A percentile compares a stretch with the other conserved stretches of the same genome.
Evolutionary conservation across 2,888 invertebrate genomes (phyloP).

Genomic region (Philhelius pedissequus): DNA sequence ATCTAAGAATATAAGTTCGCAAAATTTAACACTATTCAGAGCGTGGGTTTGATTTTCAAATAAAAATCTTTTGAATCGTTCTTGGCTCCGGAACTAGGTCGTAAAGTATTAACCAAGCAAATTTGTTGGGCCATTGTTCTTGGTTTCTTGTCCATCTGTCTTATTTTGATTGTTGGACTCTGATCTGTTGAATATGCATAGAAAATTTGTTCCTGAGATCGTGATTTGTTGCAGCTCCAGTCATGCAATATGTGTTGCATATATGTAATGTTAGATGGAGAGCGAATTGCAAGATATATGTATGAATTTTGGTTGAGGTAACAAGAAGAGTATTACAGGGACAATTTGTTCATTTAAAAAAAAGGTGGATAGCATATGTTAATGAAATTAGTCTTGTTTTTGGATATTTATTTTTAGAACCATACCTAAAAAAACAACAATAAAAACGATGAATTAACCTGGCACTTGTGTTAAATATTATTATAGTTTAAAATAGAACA

Average conservation of each 20-base stretch:
- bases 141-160: constrained; percentile 53
- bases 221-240: constrained; percentile 35
- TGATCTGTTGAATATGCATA: constrained; percentile 31
- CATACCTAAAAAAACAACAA: too few relatives aligned
- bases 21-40: constrained; percentile 43
- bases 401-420: too few relatives aligned
- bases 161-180: constrained; percentile 39
- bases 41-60: constrained; percentile 41
- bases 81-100: constrained; percentile 49
- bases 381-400: too few relatives aligned
- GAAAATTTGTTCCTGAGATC: constrained; percentile 31
- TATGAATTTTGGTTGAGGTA: not conserved
- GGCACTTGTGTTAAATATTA: too few relatives aligned
- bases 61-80: constrained; percentile 37
- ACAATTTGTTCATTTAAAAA: not conserved
- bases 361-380: too few relatives aligned
- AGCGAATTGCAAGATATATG: not conserved
- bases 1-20: constrained; percentile 7
- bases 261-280: not conserved
- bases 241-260: not conserved
- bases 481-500: too few relatives aligned
- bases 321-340: not conserved
- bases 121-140: constrained; percentile 52
- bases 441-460: too few relatives aligned
- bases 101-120: constrained; percentile 43